Evolutionary conservation across 2,113 vertebrate species (phyloP), one percentile per base, ranked within the genome.

Genomic region (Alces alces): DNA sequence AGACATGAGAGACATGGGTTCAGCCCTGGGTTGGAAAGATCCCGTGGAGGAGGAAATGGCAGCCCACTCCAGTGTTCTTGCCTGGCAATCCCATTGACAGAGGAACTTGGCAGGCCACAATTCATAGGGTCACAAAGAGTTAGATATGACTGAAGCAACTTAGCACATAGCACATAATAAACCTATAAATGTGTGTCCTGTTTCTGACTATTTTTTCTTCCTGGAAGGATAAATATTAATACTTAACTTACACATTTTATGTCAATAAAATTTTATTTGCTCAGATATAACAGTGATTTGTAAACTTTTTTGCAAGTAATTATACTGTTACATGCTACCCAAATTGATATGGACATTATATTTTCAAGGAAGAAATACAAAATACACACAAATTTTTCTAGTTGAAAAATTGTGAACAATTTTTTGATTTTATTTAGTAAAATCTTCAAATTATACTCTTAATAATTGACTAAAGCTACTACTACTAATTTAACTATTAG

Each of bases 11-110:
- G 33, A 66, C 0, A 17, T 16, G 30, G 33, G 14, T 19, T 66
- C 64, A 66, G 33, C 64, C 16, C 14, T n/a, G 33, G 64, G 1
- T 10, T n/a, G 33, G 64, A 66, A n/a, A 66, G 61, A 66, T 19
- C 33, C 7, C 16, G 0, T 0, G 0, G 33, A 66, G 64, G 16
- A 19, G 16, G 8, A 66, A 66, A n/a, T n/a, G 64, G 64, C 64
- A 66, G 19, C 33, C 16, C 33, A 66, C 4, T 66, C 33, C 33
- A 19, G 33, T n/a, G 33, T n/a, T 66, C 64, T n/a, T n/a, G 64
- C 16, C 8, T 66, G 64, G 64, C 3, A 66, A n/a, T n/a, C 33
- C 17, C 33, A 66, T 9, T 19, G 61, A 10, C 3, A 66, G 16
- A n/a, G 61, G 61, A n/a, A n/a, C 16, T n/a, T 66, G 61, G 16